Base-by-base conservation (phyloP, 2,888 invertebrate genomes). In the Brassicogethes aeneus region DNA sequence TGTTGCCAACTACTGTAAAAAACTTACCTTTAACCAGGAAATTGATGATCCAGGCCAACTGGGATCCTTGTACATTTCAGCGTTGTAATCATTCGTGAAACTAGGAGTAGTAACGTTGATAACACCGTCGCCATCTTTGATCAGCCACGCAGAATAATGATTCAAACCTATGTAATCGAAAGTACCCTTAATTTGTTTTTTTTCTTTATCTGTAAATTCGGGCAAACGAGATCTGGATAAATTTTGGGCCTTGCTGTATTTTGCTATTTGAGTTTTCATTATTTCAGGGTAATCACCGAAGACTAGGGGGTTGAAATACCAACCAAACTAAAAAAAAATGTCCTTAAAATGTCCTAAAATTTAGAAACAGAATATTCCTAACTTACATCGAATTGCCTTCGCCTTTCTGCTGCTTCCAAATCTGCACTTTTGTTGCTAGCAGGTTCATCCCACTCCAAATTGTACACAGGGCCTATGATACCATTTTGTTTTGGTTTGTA, bases 141-240 rank as follows among this genome's bases (percentile, higher is more conserved):
- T 23, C 51, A 77, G 51, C 47, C 69, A 66, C 0, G 77, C 72
- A 0, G 83, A 79, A 57, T 86, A 87, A 39, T 80, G 75, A 57
- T 86, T 86, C 13, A 85, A 60, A 1, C 83, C 85, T 39, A 85
- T 69, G 62, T 80, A 84, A 57, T 87, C 85, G 1, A 71, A 70
- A 0, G 82, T 75, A 0, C 71, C 76, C 13, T 61, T 62, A 15
- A 84, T 74, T 39, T 68, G 64, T 10, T 65, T 56, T 3, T 80
- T 66, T 66, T 83, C 80, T n/a, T 74, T 67, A 0, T 52, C 14
- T 1, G 74, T 76, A 54, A 80, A 78, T 36, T 56, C 56, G 0
- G 81, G 45, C 16, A 45, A 23, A 37, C 42, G 23, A 1, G 42
- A 45, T 17, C 16, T 17, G 30, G 39, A 13, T 15, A 40, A 45